Conservation (phyloP, 2,113 vertebrate species). For the Semnopithecus entellus region DNA sequence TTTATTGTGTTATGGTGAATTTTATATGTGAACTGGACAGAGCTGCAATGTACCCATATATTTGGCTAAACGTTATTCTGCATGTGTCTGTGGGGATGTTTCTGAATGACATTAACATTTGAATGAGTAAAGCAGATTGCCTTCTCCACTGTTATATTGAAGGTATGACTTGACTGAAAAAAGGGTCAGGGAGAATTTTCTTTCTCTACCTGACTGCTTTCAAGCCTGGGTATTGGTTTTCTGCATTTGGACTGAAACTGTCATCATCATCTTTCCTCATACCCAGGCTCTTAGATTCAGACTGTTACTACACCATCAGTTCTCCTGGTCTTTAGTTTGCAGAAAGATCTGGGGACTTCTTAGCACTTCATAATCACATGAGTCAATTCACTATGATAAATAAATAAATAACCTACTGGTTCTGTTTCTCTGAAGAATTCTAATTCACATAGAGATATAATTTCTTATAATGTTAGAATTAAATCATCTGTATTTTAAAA, state of each 20-base stretch:
- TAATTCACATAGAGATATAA: background rate
- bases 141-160: fast-evolving
- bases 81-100: background rate
- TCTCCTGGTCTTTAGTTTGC: background rate
- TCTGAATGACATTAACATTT: background rate
- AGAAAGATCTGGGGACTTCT: background rate
- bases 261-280: background rate
- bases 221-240: background rate
- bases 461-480: background rate
- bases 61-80: background rate
- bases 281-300: background rate
- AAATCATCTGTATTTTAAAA: background rate
- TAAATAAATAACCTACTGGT: background rate
- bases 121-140: background rate
- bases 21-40: background rate
- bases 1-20: background rate
- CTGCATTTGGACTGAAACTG: background rate
- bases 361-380: background rate
- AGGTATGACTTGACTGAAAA: background rate
- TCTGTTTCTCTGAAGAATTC: background rate
- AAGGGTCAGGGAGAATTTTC: background rate
- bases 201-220: background rate
- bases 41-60: background rate
- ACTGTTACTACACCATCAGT: background rate
- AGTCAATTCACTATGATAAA: background rate